Conservation (phyloP, 2,113 vertebrate species). For the Laticauda colubrina region DNA sequence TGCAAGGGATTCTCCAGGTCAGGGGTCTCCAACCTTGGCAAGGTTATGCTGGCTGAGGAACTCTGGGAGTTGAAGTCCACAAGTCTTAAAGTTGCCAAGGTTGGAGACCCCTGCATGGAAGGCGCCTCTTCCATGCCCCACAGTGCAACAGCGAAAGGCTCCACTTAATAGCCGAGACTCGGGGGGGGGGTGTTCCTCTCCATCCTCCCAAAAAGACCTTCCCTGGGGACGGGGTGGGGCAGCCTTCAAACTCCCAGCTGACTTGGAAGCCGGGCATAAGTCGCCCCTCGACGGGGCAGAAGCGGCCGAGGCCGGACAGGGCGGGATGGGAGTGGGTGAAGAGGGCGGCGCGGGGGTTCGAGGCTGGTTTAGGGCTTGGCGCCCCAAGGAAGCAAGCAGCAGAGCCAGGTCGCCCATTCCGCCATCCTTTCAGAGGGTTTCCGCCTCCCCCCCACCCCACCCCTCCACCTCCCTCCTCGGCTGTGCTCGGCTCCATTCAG, state of each 20-base stretch:
- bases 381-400: background rate
- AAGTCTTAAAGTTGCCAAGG: no score
- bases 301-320: background rate
- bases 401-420: background rate
- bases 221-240: background rate
- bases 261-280: background rate
- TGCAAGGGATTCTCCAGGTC: background rate
- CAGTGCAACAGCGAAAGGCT: background rate
- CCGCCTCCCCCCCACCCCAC: background rate
- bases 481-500: background rate
- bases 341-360: background rate
- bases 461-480: background rate
- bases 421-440: background rate
- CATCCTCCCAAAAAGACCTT: background rate
- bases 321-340: background rate
- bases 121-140: background rate
- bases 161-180: accelerated
- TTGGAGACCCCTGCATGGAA: no score
- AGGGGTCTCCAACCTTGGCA: no score
- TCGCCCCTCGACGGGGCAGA: background rate
- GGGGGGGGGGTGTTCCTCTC: background rate
- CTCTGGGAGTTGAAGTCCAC: no score
- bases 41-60: no score
- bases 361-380: background rate
- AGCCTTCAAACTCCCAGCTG: background rate